These are phyloP conservation scores for Stenurella melanura DNA, from an alignment of 2,888 invertebrate genomes.

Conservation along the genomic window DNA sequence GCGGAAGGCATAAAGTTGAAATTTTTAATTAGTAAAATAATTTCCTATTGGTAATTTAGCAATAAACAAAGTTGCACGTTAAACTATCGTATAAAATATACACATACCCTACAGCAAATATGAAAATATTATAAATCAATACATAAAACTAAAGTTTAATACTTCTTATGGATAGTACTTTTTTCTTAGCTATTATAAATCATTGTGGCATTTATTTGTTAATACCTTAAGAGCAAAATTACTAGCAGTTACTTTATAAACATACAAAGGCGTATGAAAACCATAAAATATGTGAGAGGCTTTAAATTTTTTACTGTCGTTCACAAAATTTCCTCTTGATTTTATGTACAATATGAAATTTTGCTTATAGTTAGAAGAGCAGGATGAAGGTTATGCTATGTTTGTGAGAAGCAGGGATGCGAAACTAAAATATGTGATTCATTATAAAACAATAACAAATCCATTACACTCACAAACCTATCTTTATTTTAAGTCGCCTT, in stretches of 20 bases:
- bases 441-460: background rate
- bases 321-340: too few relatives aligned
- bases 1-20: conserved; percentile 15
- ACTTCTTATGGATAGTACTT: conserved; percentile 22
- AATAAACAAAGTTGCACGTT: conserved; percentile 5
- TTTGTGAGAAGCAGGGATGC: background rate
- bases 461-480: too few relatives aligned
- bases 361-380: background rate
- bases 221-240: background rate
- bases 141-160: conserved; percentile 16
- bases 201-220: conserved; percentile 26
- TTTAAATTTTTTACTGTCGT: background rate
- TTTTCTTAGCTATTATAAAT: conserved; percentile 15
- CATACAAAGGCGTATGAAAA: background rate
- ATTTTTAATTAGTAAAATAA: conserved; percentile 13
- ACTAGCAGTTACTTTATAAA: background rate
- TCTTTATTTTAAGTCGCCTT: too few relatives aligned
- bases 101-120: background rate
- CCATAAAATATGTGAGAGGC: background rate
- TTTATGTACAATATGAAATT: background rate
- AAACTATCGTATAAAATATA: conserved; percentile 19
- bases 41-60: background rate
- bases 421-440: background rate
- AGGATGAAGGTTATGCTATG: background rate
- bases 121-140: conserved; percentile 28